Evolutionary conservation across 2,797 vertebrate species (phyloP), one percentile per base, ranked within the genome.

Genomic region (Spondyliosoma cantharus): DNA sequence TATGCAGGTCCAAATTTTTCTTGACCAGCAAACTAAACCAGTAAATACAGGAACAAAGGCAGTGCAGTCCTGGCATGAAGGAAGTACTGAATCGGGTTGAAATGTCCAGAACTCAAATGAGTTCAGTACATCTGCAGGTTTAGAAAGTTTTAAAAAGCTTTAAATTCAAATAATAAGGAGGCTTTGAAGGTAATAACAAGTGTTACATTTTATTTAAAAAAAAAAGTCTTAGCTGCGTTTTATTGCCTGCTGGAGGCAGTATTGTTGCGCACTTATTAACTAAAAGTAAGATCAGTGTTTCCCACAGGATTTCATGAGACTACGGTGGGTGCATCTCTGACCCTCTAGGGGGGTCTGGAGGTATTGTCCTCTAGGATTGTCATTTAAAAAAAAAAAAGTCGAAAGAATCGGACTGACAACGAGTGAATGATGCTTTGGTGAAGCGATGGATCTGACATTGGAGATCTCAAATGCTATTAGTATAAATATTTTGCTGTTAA

Each of bases 51-150:
- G 5, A 27, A 56, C 7, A 7, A 58, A 43, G 7, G 11, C 5
- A 24, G 27, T 20, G n/a, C 1, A 42, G 59, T 53, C 54, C 3
- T 37, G 7, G 24, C 46, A 53, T 58, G 29, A 61, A 67, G 45
- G 17, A 43, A 65, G 58, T 29, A 58, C 25, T 43, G 2, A 59
- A 61, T 74, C 15, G 49, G n/a, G 27, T 81, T 62, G 11, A 71
- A 76, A 57, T 72, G n/a, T 52, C 53, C 25, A 68, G 49, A 77
- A 32, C 1, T 7, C 49, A 42, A 71, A 75, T 54, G 4, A 27
- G 15, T 77, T 29, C 48, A 59, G 19, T 32, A 22, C 24, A 7
- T 37, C 13, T 37, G 27, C 9, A 37, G 2, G 29, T 43, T 11
- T 67, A 11, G 3, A 57, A 50, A 17, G 19, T 37, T 16, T 58